Evolutionary conservation across 64 coral and sea anemone species (phyloP).

Genomic region (Astreopora myriophthalma): DNA sequence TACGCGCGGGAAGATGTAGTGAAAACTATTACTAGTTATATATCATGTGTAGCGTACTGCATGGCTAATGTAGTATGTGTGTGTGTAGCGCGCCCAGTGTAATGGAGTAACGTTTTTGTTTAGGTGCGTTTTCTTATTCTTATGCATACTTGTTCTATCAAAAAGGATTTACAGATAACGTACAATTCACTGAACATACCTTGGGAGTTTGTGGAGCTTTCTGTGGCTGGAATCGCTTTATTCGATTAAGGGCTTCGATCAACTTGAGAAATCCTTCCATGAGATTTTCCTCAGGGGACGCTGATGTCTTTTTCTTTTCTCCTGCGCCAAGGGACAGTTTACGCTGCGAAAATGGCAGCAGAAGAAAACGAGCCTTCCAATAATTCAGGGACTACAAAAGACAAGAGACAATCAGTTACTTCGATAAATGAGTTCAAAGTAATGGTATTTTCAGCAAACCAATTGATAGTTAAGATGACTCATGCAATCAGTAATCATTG

Average conservation of each 20-base stretch:
- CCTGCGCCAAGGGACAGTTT: not conserved
- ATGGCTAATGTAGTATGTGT: too few relatives aligned
- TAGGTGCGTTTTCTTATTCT: too few relatives aligned
- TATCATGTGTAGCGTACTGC: too few relatives aligned
- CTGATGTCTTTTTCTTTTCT: constrained; percentile 42
- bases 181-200: constrained; percentile 5
- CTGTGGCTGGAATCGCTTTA: constrained; percentile 61
- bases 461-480: not conserved
- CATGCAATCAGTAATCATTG: too few relatives aligned
- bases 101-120: too few relatives aligned
- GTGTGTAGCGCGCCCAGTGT: too few relatives aligned
- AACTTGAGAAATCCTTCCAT: constrained; percentile 87
- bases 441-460: not conserved
- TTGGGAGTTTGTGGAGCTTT: constrained; percentile 63
- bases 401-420: not conserved
- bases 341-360: constrained; percentile 64
- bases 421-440: too few relatives aligned
- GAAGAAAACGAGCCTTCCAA: constrained; percentile 84
- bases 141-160: too few relatives aligned
- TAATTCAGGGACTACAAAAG: constrained; percentile 79
- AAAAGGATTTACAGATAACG: not conserved
- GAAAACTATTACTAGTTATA: too few relatives aligned
- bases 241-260: constrained; percentile 88
- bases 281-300: constrained; percentile 2
- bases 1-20: too few relatives aligned